Conservation (phyloP, 2,113 vertebrate species). For the Crotalus helleri region DNA sequence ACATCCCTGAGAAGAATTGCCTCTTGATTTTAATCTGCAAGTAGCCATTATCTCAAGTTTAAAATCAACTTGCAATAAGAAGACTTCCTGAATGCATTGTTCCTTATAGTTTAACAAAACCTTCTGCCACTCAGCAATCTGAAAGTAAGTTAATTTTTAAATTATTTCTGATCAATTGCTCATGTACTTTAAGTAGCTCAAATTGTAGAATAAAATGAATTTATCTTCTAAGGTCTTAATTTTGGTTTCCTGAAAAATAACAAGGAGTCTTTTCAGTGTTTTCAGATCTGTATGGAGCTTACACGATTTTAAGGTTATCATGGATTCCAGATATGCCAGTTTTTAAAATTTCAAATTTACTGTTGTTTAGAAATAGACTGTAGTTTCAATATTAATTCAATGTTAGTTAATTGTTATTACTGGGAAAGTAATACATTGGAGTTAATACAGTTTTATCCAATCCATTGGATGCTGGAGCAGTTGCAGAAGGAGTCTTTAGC, state of each 20-base stretch:
- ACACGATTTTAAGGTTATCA: not conserved
- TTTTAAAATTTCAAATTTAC: not conserved
- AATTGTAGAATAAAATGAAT: not conserved
- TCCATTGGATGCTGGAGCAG: not conserved
- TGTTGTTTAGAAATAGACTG: not conserved
- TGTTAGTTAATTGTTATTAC: not conserved
- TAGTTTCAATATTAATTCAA: not conserved
- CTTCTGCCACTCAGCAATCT: not conserved
- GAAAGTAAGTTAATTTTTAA: not conserved
- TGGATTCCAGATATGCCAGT: not conserved
- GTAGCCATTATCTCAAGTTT: not conserved
- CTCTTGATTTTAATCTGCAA: not conserved
- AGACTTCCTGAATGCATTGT: not conserved
- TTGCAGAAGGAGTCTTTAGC: not conserved
- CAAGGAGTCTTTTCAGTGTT: not conserved
- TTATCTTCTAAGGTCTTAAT: not conserved
- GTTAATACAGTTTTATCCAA: not conserved
- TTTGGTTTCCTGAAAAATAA: not conserved
- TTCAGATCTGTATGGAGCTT: not conserved
- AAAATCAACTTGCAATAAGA: not conserved
- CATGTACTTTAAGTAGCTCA: not conserved
- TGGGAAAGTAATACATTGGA: not conserved
- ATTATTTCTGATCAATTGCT: not conserved
- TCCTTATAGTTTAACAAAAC: not conserved
- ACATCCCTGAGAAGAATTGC: not conserved